phyloP scores from a whole-genome alignment of 2,797 vertebrate genomes.

The Rachycentron canadum region DNA sequence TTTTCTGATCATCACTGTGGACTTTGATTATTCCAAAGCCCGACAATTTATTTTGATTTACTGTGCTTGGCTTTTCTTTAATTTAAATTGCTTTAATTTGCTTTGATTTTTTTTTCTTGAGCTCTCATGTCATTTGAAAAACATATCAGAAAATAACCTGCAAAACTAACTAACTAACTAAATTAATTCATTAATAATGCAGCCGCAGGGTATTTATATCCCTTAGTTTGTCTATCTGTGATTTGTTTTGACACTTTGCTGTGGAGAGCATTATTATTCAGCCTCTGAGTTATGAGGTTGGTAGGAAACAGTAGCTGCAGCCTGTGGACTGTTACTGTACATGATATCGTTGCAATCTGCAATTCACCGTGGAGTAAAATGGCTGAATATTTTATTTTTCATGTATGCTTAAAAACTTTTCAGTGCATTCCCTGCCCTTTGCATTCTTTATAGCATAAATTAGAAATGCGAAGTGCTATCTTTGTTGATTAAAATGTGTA shows the following conservation, averaged over 20 bases:
- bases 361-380: constrained; percentile 3
- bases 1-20: constrained; percentile 27
- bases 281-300: constrained; percentile 23
- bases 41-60: constrained; percentile 10
- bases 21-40: constrained; percentile 16
- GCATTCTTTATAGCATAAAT: neutral
- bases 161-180: neutral
- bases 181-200: neutral
- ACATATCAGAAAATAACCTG: neutral
- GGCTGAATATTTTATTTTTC: neutral
- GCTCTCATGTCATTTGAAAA: constrained; percentile 9
- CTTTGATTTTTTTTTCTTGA: constrained; percentile 13
- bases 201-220: constrained; percentile 16
- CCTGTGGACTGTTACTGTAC: constrained; percentile 22
- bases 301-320: constrained; percentile 17
- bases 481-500: neutral
- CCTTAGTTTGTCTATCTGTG: constrained; percentile 7
- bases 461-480: neutral
- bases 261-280: constrained; percentile 33
- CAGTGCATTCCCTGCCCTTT: too few species aligned
- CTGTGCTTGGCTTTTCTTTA: neutral
- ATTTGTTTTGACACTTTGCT: constrained; percentile 34
- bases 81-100: neutral
- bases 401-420: neutral
- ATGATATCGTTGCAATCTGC: constrained; percentile 25